A percentile compares a stretch with the other conserved stretches of the same genome.
These are phyloP conservation scores for Caerostris darwini DNA, from an alignment of 1,140 invertebrate species.

Conservation along the genomic window DNA sequence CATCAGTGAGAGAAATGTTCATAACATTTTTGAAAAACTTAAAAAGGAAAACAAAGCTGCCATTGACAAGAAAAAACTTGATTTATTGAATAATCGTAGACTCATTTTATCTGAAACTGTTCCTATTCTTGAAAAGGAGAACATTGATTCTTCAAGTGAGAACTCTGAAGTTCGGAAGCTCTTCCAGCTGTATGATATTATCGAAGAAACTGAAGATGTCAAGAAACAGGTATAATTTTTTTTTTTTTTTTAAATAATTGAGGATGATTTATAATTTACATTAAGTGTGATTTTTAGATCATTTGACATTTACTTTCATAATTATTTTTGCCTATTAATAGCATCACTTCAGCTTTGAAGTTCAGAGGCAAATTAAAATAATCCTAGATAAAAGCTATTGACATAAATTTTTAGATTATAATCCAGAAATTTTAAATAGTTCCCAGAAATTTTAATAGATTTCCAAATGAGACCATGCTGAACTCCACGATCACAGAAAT, in stretches of 20 bases:
- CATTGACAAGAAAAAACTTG: constrained; percentile 55
- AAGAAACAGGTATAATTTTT: constrained; percentile 64
- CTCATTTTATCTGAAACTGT: constrained; percentile 65
- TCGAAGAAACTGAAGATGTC: constrained; percentile 71
- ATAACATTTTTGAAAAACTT: constrained; percentile 4
- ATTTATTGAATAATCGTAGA: constrained; percentile 54
- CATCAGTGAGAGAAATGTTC: constrained; percentile 12
- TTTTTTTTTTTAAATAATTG: neutral
- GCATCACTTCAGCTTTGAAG: too few species aligned
- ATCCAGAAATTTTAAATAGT: too few species aligned
- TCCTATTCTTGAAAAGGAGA: constrained; percentile 22
- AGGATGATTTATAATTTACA: too few species aligned
- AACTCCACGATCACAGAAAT: too few species aligned
- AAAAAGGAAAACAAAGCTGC: constrained; percentile 50
- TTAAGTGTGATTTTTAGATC: too few species aligned
- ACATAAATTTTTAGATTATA: too few species aligned
- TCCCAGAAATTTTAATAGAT: too few species aligned
- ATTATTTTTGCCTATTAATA: too few species aligned
- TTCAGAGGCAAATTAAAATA: too few species aligned
- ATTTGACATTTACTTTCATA: too few species aligned
- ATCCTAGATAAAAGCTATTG: too few species aligned
- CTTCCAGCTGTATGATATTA: constrained; percentile 76
- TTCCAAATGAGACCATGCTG: too few species aligned
- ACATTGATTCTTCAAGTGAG: neutral
- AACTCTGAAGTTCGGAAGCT: constrained; percentile 64